Conservation (phyloP, 2,797 vertebrate genomes). For the Knipowitschia caucasica region DNA sequence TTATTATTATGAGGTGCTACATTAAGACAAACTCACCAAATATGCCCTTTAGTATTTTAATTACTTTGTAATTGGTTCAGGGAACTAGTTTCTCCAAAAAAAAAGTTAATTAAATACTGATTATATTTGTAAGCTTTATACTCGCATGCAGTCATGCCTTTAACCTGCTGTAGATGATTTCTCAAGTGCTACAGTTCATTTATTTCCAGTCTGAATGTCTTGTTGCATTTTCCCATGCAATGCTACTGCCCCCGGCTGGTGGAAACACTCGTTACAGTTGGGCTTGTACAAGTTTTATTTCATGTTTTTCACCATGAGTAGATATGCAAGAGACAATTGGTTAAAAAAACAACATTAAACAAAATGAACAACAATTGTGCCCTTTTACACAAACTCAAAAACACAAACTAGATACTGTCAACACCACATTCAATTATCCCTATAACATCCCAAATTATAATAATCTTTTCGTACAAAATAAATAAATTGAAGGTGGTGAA, state of each 20-base stretch:
- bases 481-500: constrained; percentile 13
- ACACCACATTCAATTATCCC: not conserved
- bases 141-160: too few relatives aligned
- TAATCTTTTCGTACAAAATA: constrained; percentile 18
- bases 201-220: too few relatives aligned
- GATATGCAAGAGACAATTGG: constrained; percentile 16
- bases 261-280: constrained; percentile 14
- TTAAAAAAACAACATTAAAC: constrained; percentile 52
- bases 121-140: too few relatives aligned
- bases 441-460: not conserved
- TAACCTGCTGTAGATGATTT: too few relatives aligned
- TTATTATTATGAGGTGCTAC: too few relatives aligned
- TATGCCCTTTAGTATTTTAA: too few relatives aligned
- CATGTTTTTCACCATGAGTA: constrained; percentile 22
- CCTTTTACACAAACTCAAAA: constrained; percentile 6
- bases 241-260: constrained; percentile 69
- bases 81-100: too few relatives aligned
- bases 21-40: too few relatives aligned
- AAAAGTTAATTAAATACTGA: too few relatives aligned
- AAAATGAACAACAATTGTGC: not conserved
- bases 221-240: constrained; percentile 25
- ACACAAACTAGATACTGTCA: constrained; percentile 3
- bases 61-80: too few relatives aligned
- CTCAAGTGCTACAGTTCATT: too few relatives aligned
- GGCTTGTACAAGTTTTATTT: constrained; percentile 43